Evolutionary conservation across 2,113 vertebrate species (phyloP).

Genomic region (Oostethus manadensis): DNA sequence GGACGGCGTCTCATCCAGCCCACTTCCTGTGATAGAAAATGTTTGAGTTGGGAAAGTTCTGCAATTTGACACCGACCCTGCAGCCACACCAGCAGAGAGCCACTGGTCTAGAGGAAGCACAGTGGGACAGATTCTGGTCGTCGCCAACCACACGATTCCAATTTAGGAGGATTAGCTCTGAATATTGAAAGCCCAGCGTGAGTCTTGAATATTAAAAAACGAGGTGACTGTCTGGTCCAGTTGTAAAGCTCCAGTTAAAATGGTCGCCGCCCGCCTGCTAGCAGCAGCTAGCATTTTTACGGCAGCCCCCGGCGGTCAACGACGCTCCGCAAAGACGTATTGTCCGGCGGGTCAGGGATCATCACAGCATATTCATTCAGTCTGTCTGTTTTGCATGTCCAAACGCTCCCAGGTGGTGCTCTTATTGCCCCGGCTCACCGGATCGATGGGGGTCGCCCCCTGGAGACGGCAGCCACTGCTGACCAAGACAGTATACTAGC

Average conservation of each 20-base stretch:
- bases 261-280: background rate
- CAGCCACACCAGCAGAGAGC: no score
- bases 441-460: slow-evolving; percentile 45
- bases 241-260: no score
- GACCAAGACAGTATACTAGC: slow-evolving; percentile 50
- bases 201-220: background rate
- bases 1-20: no score
- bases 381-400: background rate
- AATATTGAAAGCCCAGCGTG: background rate
- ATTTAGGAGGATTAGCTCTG: background rate
- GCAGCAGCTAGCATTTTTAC: background rate
- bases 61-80: no score
- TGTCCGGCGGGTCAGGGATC: background rate
- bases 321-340: background rate
- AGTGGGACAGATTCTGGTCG: no score
- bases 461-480: slow-evolving; percentile 41
- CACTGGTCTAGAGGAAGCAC: no score
- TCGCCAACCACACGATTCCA: no score
- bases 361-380: background rate
- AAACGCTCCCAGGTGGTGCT: slow-evolving; percentile 2
- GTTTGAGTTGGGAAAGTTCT: no score
- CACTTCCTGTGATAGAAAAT: no score
- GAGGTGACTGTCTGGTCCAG: background rate
- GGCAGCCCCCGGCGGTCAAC: background rate
- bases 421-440: slow-evolving; percentile 26